Base-by-base conservation (phyloP, 2,888 invertebrate genomes). In the Coenonympha arcania region DNA sequence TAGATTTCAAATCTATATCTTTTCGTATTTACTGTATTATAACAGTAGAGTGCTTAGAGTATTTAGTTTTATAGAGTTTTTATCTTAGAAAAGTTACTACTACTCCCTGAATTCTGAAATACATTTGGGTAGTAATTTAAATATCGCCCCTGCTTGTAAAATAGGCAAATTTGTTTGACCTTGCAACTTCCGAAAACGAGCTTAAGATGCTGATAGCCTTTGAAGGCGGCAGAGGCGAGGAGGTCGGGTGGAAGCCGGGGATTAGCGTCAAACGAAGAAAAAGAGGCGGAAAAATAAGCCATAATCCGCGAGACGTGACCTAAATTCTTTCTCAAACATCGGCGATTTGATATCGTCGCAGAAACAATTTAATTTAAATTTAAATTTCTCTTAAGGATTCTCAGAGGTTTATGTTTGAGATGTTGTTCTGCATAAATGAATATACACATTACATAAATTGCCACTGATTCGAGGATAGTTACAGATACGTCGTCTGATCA, bases 191-290 rank as follows among this genome's bases (percentile, higher is more conserved):
- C 66, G 66, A 67, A 65, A 58, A 22, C 44, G 24, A 39, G 39
- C 60, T 59, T 60, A 62, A 61, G 62, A 61, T 54, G 60, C 58
- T 60, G 59, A 61, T 59, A 61, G 64, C 62, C 59, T 44, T 34
- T 34, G 13, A 42, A 31, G 9, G 42, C 31, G 57, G 65, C 53
- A 57, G 59, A 65, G 66, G 66, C 54, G 61, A 63, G 64, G 66
- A 70, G 71, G 71, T 64, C 69, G 76, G 79, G 79, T 79, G 78
- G 75, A 74, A 68, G 77, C 73, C 78, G 76, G 84, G 83, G 44
- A 84, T 83, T 82, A 82, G 72, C 79, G 79, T 76, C 83, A 80
- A 82, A 82, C 82, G 83, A 80, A 82, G 82, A 84, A 81, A 83
- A 83, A 82, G 80, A 76, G 76, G 78, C 79, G 73, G 75, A 77